These are phyloP conservation scores for Pseudobourletiella spinata DNA, from an alignment of 1,140 invertebrate genomes.

Conservation along the genomic window DNA sequence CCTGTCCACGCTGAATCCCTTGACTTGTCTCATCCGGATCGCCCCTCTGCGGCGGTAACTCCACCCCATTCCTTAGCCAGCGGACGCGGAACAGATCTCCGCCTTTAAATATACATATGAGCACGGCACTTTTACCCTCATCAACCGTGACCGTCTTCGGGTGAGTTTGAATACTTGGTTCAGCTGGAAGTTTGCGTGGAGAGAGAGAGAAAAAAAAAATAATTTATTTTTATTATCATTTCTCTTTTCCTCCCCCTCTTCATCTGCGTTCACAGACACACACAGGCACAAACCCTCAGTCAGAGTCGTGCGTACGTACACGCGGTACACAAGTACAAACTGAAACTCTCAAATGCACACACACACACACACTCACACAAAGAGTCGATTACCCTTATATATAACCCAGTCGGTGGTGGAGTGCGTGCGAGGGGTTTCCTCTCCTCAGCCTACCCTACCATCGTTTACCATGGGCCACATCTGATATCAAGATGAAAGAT, in stretches of 20 bases:
- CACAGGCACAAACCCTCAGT: too few species aligned
- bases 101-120: slow-evolving; percentile 57
- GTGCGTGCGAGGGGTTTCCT: background rate
- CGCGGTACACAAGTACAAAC: too few species aligned
- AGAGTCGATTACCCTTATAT: background rate
- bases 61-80: slow-evolving; percentile 61
- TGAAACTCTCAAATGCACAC: background rate
- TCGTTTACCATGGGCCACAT: slow-evolving; percentile 11
- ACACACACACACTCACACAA: too few species aligned
- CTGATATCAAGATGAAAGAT: slow-evolving; percentile 27
- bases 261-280: background rate
- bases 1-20: slow-evolving; percentile 5
- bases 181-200: slow-evolving; percentile 42
- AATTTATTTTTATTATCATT: slow-evolving; percentile 36
- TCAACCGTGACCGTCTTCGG: slow-evolving; percentile 51
- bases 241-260: slow-evolving; percentile 10
- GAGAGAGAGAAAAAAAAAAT: slow-evolving; percentile 27
- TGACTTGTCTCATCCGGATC: slow-evolving; percentile 1
- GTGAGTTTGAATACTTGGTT: slow-evolving; percentile 46
- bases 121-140: slow-evolving; percentile 55
- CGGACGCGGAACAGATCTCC: slow-evolving; percentile 52
- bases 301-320: background rate
- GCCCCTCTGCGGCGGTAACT: slow-evolving; percentile 6
- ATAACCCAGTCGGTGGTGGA: background rate
- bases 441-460: background rate